These are phyloP conservation scores for Tupaia tana DNA, from an alignment of 2,113 vertebrate species.

Conservation along the genomic window DNA sequence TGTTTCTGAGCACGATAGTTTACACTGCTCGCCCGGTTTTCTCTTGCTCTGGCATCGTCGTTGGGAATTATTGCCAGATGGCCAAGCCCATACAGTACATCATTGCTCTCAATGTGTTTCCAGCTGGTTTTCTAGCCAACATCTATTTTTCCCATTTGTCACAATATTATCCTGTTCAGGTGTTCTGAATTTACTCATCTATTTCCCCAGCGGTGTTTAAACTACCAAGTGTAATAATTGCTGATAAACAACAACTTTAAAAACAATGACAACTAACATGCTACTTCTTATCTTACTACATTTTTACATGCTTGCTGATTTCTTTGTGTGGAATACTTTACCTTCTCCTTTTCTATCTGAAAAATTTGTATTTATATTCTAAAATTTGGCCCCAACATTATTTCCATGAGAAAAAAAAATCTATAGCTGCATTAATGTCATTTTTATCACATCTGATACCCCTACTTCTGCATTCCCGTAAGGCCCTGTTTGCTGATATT, in stretches of 20 bases:
- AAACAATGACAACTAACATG: not conserved
- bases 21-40: not conserved
- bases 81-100: not conserved
- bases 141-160: not conserved
- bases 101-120: not conserved
- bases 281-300: not conserved
- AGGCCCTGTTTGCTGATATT: not conserved
- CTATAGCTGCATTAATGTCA: not conserved
- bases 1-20: not conserved
- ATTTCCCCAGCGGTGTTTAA: constrained; percentile 42
- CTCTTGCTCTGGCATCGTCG: constrained; percentile 12
- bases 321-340: not conserved
- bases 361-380: not conserved
- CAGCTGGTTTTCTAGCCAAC: not conserved
- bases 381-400: not conserved
- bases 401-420: not conserved
- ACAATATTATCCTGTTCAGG: not conserved
- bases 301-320: not conserved
- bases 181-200: not conserved
- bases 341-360: not conserved
- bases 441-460: not conserved
- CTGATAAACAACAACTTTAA: not conserved
- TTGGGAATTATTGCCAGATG: constrained; percentile 40
- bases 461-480: not conserved
- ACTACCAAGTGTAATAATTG: not conserved